These are phyloP conservation scores for Malurus splendens DNA, from an alignment of 2,797 vertebrate species.

Conservation along the genomic window DNA sequence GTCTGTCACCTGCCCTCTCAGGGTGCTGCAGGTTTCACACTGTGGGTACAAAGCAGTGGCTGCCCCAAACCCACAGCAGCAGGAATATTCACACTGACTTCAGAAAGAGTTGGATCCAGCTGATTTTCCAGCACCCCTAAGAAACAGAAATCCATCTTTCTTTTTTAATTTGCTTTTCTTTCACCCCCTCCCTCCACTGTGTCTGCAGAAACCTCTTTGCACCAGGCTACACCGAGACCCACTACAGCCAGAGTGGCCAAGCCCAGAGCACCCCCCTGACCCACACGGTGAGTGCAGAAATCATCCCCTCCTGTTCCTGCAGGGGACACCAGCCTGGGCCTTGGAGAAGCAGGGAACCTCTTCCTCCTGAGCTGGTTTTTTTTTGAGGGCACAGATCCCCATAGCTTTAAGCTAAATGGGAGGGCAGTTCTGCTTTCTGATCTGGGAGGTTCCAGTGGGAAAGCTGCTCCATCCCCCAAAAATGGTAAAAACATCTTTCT, in stretches of 20 bases:
- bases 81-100: neutral
- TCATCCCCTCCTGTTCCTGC: rapidly evolving
- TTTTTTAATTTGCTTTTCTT: neutral
- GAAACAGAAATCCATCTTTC: neutral
- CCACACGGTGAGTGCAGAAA: conserved; percentile 70
- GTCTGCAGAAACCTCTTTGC: conserved; percentile 84
- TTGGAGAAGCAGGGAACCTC: neutral
- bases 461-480: neutral
- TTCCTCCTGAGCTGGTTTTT: neutral
- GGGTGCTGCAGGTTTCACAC: neutral
- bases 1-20: neutral
- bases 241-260: conserved; percentile 79
- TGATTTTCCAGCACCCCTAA: neutral
- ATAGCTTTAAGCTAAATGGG: neutral
- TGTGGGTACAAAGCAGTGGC: neutral
- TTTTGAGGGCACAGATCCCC: neutral
- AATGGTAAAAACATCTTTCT: neutral
- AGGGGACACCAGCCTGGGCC: neutral
- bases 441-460: neutral
- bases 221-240: conserved; percentile 86
- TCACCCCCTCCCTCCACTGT: neutral
- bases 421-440: neutral
- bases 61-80: neutral
- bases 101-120: neutral
- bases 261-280: conserved; percentile 70